phyloP scores from a whole-genome alignment of 2,888 invertebrate genomes.

The Ischnura elegans region DNA sequence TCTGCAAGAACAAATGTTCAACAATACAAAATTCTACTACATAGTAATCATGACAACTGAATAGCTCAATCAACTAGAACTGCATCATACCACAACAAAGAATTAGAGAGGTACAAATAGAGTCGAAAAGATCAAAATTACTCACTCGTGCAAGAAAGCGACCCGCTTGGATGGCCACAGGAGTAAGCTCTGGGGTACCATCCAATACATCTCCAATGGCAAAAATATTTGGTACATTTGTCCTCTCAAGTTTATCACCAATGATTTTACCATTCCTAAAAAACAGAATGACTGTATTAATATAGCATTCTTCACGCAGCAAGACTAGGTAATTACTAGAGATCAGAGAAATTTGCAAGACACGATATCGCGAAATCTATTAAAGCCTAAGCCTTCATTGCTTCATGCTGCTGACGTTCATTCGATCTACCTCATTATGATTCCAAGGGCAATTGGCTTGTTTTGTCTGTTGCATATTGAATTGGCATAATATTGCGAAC shows the following conservation, averaged over 20 bases:
- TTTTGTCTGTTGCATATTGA: no score
- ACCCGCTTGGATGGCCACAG: constrained; percentile 81
- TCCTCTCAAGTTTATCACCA: constrained; percentile 77
- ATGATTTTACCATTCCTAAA: constrained; percentile 76
- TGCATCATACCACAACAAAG: neutral
- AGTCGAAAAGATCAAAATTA: neutral
- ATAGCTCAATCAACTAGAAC: neutral
- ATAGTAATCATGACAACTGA: neutral
- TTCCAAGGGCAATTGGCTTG: no score
- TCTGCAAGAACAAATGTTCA: constrained; percentile 69
- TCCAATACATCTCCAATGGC: constrained; percentile 82
- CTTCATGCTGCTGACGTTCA: no score
- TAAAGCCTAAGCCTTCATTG: no score
- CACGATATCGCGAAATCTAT: no score
- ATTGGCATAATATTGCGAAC: no score
- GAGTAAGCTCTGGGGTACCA: constrained; percentile 81
- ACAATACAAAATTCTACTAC: neutral
- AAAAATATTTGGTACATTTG: constrained; percentile 79
- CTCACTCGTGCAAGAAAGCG: constrained; percentile 78
- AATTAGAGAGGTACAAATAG: neutral
- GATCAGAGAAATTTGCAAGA: no score
- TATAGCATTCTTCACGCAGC: no score
- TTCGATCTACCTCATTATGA: no score
- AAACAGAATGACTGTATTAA: neutral
- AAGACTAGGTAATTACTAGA: no score